These are phyloP conservation scores for Anguilla rostrata DNA, from an alignment of 2,113 vertebrate genomes.

Conservation along the genomic window DNA sequence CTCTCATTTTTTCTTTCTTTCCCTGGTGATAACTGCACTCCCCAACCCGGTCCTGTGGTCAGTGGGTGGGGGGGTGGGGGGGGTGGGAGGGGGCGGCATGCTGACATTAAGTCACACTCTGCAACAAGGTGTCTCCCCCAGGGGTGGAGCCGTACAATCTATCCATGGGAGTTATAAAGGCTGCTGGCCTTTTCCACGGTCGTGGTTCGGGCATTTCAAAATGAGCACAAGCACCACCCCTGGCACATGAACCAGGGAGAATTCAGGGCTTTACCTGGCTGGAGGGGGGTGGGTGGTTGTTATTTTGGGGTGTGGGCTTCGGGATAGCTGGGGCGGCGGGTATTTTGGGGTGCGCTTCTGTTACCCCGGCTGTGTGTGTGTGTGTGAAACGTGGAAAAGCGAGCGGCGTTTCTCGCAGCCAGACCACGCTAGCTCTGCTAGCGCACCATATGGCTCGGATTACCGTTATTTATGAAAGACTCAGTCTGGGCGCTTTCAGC, in stretches of 20 bases:
- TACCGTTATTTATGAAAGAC: conserved; percentile 40
- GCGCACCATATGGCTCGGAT: conserved; percentile 38
- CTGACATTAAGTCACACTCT: not conserved
- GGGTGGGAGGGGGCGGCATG: not conserved
- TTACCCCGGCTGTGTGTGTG: conserved; percentile 17
- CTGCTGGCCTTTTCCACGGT: not conserved
- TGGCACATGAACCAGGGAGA: not conserved
- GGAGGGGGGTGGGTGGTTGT: too few relatives aligned
- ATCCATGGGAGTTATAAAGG: not conserved
- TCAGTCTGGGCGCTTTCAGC: conserved; percentile 34
- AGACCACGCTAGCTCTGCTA: conserved; percentile 23
- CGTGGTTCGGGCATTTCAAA: not conserved
- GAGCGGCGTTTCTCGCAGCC: conserved; percentile 17
- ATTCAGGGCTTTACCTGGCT: not conserved
- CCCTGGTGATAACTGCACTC: not conserved
- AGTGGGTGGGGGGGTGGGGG: not conserved
- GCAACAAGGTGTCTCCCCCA: not conserved
- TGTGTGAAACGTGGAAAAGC: conserved; percentile 34
- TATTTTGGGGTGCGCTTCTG: not conserved
- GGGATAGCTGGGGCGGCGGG: not conserved
- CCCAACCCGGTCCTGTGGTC: not conserved
- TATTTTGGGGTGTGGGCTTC: too few relatives aligned
- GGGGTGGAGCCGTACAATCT: not conserved
- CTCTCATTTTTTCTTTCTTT: not conserved
- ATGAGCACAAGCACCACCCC: not conserved